Base-by-base conservation (phyloP, 2,888 invertebrate genomes). In the Cacoxenus indagator region DNA sequence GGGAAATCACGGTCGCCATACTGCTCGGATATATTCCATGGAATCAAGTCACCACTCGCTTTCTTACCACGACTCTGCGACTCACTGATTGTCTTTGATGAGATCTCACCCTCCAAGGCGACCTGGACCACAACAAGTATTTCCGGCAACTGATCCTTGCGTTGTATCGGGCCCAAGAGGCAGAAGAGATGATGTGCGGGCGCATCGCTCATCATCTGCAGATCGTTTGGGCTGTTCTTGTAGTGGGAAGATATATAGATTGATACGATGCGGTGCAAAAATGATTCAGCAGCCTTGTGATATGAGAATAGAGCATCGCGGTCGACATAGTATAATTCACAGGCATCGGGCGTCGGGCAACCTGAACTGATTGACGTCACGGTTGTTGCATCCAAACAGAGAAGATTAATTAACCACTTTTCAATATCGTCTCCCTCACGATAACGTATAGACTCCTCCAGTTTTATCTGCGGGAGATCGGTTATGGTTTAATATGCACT, bases 221-320 rank as follows among this genome's bases (percentile, higher is more conserved):
- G 90, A 90, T 99, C 99, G 89, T 99, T 98, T 0, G 99, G 99
- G 68, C 96, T 96, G 90, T 99, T 99, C 93, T 99, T 99, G 87
- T 99, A 99, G 90, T 99, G 99, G 5, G 99, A 98, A 0, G 99
- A 93, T 0, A 99, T 99, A 86, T 97, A 98, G 54, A 99, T 92
- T 14, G 96, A 92, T 75, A 99, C 96, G 9, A 99, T 87, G 70
- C 96, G 90, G 79, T 98, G 97, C 9, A 99, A 90, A 88, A 99
- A 99, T 2, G 93, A 91, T 88, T 96, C 96, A 0, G 96, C 95
- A 0, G 97, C 97, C 84, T 94, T 94, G 85, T 99, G 98, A 87
- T 96, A 99, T 67, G 97, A 98, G 89, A 99, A 99, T 29, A 99
- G 88, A 0, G 98, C 97, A 87, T 99, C 99, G 70, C 97, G 90